A percentile compares a stretch with the other conserved stretches of the same genome.
Conservation (phyloP, 2,797 vertebrate genomes). For the Anniella stebbinsi region DNA sequence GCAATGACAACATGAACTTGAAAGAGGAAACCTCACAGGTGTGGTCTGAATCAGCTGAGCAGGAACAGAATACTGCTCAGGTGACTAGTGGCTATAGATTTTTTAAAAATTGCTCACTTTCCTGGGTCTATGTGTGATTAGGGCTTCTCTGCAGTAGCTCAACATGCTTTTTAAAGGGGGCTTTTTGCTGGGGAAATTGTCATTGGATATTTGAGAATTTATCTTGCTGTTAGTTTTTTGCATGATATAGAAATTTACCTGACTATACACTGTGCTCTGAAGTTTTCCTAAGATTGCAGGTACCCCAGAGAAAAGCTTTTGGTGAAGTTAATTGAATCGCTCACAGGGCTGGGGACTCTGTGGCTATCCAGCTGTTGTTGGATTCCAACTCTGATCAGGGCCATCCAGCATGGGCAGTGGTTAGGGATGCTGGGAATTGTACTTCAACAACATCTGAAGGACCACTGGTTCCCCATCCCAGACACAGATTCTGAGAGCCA, state of each 20-base stretch:
- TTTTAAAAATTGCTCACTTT: neutral
- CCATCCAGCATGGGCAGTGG: too few species aligned
- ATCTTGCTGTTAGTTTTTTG: neutral
- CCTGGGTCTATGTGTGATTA: rapidly evolving
- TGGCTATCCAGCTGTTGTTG: too few species aligned
- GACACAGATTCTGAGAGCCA: too few species aligned
- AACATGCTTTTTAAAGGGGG: neutral
- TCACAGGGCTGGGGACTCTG: too few species aligned
- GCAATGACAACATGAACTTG: slow-evolving; percentile 76
- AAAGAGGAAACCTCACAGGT: slow-evolving; percentile 80
- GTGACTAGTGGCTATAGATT: slow-evolving; percentile 65
- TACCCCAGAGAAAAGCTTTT: neutral
- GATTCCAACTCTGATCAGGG: too few species aligned
- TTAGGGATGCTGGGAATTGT: too few species aligned
- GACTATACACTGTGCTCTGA: neutral
- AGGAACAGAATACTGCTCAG: slow-evolving; percentile 79
- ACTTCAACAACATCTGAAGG: too few species aligned
- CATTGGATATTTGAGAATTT: neutral
- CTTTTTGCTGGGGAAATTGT: neutral
- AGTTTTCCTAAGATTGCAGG: neutral
- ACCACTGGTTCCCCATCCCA: too few species aligned
- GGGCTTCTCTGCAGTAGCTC: neutral
- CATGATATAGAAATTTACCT: neutral
- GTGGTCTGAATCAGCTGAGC: slow-evolving; percentile 80
- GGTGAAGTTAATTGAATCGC: neutral